A percentile compares a stretch with the other conserved stretches of the same genome.
These are phyloP conservation scores for Pelosia muscerda DNA, from an alignment of 2,888 invertebrate species.

Conservation along the genomic window DNA sequence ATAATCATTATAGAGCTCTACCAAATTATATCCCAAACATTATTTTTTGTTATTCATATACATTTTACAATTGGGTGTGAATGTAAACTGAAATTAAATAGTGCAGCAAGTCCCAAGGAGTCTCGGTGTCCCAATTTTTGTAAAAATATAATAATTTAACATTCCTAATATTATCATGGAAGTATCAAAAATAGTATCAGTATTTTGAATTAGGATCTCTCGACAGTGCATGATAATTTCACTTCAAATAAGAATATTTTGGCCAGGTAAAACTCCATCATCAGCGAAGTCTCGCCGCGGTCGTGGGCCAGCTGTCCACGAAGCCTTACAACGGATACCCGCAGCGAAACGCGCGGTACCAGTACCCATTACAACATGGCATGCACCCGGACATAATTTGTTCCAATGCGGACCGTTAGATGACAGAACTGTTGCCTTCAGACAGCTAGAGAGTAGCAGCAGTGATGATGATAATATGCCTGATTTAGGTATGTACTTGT, in stretches of 20 bases:
- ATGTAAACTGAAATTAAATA: no score
- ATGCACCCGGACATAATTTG: conserved; percentile 81
- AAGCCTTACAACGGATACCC: conserved; percentile 87
- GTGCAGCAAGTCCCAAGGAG: no score
- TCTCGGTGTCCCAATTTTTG: no score
- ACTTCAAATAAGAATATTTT: not conserved
- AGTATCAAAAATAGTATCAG: no score
- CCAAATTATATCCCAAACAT: no score
- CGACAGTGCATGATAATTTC: not conserved
- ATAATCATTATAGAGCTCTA: no score
- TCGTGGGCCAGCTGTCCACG: conserved; percentile 84
- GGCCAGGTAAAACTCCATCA: conserved; percentile 61
- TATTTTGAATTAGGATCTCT: no score
- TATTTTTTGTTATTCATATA: no score
- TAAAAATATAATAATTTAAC: no score
- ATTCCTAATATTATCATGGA: no score
- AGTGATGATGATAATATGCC: conserved; percentile 81
- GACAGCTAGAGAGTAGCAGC: conserved; percentile 74
- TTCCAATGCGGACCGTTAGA: conserved; percentile 79
- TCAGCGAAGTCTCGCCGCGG: conserved; percentile 73
- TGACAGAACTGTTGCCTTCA: conserved; percentile 65
- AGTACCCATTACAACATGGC: conserved; percentile 75
- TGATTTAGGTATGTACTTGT: conserved; percentile 79
- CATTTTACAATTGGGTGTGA: no score
- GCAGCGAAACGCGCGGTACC: conserved; percentile 66